phyloP scores from a whole-genome alignment of 2,888 invertebrate species.

The Chirona hameri region DNA sequence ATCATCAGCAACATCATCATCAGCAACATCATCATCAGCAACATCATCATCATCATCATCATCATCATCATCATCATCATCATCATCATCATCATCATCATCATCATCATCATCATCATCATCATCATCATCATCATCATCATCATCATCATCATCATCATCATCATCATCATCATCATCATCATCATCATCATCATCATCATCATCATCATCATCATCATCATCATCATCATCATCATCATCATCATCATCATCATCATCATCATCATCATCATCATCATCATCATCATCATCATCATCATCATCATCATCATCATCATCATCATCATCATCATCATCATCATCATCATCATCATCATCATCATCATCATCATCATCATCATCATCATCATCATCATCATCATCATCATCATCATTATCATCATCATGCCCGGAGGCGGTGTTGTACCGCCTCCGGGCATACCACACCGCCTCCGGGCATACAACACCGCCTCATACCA shows the following conservation, averaged over 20 bases:
- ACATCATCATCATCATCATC: too few relatives aligned
- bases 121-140: slow-evolving; percentile 22
- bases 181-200: slow-evolving; percentile 22
- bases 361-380: slow-evolving; percentile 22
- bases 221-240: slow-evolving; percentile 22
- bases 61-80: slow-evolving; percentile 22
- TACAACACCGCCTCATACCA: too few relatives aligned
- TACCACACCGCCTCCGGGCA: too few relatives aligned
- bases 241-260: slow-evolving; percentile 22
- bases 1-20: too few relatives aligned
- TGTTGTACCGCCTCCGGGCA: too few relatives aligned
- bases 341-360: slow-evolving; percentile 22
- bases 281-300: slow-evolving; percentile 22
- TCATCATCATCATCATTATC: slow-evolving; percentile 11
- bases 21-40: too few relatives aligned
- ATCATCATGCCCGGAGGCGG: slow-evolving; percentile 22
- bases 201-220: slow-evolving; percentile 22
- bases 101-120: slow-evolving; percentile 22
- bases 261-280: slow-evolving; percentile 22
- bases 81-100: slow-evolving; percentile 22
- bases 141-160: slow-evolving; percentile 22
- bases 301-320: slow-evolving; percentile 22
- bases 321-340: slow-evolving; percentile 22
- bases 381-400: slow-evolving; percentile 22
- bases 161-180: slow-evolving; percentile 22